These are phyloP conservation scores for Oncorhynchus mykiss DNA, from an alignment of 2,113 vertebrate species.

Conservation along the genomic window DNA sequence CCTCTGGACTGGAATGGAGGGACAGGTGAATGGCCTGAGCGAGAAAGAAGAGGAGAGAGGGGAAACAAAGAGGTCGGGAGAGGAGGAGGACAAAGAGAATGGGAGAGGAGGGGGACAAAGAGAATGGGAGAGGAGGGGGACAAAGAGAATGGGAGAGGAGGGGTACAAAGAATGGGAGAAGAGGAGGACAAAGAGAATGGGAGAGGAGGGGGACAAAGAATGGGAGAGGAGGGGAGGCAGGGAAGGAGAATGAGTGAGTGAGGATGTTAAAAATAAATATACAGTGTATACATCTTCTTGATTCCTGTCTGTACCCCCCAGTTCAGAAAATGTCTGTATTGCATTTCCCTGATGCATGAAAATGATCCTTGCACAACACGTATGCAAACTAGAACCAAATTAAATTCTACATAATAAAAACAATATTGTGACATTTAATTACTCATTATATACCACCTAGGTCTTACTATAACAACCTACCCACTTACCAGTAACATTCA, in stretches of 20 bases:
- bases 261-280: not conserved
- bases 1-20: conserved; percentile 16
- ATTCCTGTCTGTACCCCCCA: too few relatives aligned
- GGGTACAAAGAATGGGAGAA: not conserved
- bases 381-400: not conserved
- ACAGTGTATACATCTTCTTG: not conserved
- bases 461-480: not conserved
- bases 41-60: not conserved
- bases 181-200: too few relatives aligned
- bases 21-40: conserved; percentile 28
- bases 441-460: too few relatives aligned
- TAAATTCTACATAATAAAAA: not conserved
- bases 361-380: not conserved
- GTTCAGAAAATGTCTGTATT: not conserved
- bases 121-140: too few relatives aligned
- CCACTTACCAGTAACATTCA: conserved; percentile 29
- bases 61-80: too few relatives aligned
- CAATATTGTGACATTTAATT: not conserved
- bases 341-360: not conserved
- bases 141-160: too few relatives aligned
- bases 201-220: too few relatives aligned
- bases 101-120: too few relatives aligned
- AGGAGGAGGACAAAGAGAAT: too few relatives aligned
- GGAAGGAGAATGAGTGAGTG: not conserved
- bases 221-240: too few relatives aligned